These are phyloP conservation scores for Hypomecis atomaria DNA, from an alignment of 2,888 invertebrate species.

Conservation along the genomic window DNA sequence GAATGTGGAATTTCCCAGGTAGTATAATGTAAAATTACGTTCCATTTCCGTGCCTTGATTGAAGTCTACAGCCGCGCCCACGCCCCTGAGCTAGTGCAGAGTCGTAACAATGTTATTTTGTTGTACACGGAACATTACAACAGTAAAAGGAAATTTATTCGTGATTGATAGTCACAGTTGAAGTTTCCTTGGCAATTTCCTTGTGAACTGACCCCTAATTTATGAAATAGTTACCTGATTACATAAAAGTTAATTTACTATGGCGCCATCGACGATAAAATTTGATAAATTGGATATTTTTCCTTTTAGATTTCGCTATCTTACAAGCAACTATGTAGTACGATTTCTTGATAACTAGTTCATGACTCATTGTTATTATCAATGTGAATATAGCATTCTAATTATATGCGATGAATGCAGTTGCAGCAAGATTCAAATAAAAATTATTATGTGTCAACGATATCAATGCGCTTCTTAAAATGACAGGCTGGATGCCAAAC, in stretches of 20 bases:
- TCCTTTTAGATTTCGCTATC: too few species aligned
- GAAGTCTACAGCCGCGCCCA: constrained; percentile 64
- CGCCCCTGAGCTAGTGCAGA: constrained; percentile 32
- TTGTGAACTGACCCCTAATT: constrained; percentile 2
- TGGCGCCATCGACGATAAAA: too few species aligned
- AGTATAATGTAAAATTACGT: constrained; percentile 69
- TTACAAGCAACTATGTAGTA: too few species aligned
- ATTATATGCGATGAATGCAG: too few species aligned
- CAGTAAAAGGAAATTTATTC: constrained; percentile 42
- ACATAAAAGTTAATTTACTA: too few species aligned
- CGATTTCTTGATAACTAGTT: too few species aligned
- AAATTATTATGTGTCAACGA: background rate
- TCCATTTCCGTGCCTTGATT: constrained; percentile 74
- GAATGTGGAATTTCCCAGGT: constrained; percentile 53
- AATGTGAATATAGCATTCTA: background rate
- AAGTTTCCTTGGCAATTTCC: constrained; percentile 17
- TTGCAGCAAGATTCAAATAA: too few species aligned
- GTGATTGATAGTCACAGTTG: constrained; percentile 48
- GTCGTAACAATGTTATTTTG: constrained; percentile 43
- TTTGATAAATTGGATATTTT: too few species aligned
- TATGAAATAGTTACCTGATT: background rate
- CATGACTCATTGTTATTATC: too few species aligned
- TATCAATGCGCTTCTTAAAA: background rate
- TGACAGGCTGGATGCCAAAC: background rate
- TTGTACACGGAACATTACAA: constrained; percentile 47